Conservation (phyloP, 2,888 invertebrate genomes). For the Meganola albula region DNA sequence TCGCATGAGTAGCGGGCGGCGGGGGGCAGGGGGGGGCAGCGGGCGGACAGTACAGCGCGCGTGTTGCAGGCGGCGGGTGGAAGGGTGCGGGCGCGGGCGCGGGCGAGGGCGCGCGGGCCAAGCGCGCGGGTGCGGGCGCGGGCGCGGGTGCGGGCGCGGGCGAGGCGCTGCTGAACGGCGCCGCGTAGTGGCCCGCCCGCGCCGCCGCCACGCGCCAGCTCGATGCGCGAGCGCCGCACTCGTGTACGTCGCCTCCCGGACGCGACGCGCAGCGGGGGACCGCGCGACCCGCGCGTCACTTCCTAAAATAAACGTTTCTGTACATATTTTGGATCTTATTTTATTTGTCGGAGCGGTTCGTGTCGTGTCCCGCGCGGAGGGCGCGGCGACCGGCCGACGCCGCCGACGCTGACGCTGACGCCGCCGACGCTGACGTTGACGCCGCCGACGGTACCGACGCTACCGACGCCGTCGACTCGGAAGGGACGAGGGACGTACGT, state of each 20-base stretch:
- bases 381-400: conserved; percentile 18
- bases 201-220: conserved; percentile 30
- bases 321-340: conserved; percentile 74
- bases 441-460: conserved; percentile 32
- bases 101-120: conserved; percentile 42
- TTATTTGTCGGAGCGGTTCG: conserved; percentile 53
- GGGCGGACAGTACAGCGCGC: conserved; percentile 12
- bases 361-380: conserved; percentile 21
- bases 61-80: conserved; percentile 12
- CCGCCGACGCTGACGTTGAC: too few relatives aligned
- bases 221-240: conserved; percentile 66
- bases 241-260: conserved; percentile 69
- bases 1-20: conserved; percentile 41
- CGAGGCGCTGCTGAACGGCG: conserved; percentile 18
- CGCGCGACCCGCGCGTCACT: conserved; percentile 57
- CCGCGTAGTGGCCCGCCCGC: conserved; percentile 12
- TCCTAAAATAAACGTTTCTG: conserved; percentile 75
- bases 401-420: background rate
- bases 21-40: conserved; percentile 53
- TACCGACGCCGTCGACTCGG: conserved; percentile 36
- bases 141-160: conserved; percentile 17
- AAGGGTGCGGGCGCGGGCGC: conserved; percentile 14
- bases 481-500: conserved; percentile 41
- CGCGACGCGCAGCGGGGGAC: conserved; percentile 53
- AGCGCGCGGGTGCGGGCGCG: conserved; percentile 19